Evolutionary conservation across 2,888 invertebrate genomes (phyloP).

Genomic region (Phaedon cochleariae): DNA sequence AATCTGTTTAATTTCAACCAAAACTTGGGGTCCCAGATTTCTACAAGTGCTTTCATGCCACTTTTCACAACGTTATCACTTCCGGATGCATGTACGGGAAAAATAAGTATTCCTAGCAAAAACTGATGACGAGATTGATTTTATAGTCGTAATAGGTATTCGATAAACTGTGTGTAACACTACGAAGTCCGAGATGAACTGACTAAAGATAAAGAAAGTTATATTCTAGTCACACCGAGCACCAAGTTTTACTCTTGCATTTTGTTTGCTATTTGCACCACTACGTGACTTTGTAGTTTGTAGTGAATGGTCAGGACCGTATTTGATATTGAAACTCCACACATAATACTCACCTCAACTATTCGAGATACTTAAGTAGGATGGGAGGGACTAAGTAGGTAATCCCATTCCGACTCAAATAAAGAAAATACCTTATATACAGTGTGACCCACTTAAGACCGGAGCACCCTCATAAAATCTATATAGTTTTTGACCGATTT

Average conservation of each 20-base stretch:
- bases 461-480: too few relatives aligned
- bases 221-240: constrained; percentile 23
- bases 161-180: neutral
- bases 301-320: constrained; percentile 19
- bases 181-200: constrained; percentile 4
- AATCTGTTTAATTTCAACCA: neutral
- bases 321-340: neutral
- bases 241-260: constrained; percentile 10
- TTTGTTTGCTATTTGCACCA: constrained; percentile 29
- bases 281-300: constrained; percentile 36
- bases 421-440: too few relatives aligned
- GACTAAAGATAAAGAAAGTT: constrained; percentile 22
- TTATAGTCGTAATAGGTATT: too few relatives aligned
- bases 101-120: too few relatives aligned
- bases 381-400: too few relatives aligned
- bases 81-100: too few relatives aligned
- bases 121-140: too few relatives aligned
- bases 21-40: neutral
- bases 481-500: too few relatives aligned
- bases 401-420: too few relatives aligned
- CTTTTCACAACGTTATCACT: neutral
- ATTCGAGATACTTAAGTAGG: too few relatives aligned
- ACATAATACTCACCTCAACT: too few relatives aligned
- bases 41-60: neutral
- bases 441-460: too few relatives aligned